Evolutionary conservation across 2,888 invertebrate species (phyloP).

Genomic region (Ganaspis brasiliensis): DNA sequence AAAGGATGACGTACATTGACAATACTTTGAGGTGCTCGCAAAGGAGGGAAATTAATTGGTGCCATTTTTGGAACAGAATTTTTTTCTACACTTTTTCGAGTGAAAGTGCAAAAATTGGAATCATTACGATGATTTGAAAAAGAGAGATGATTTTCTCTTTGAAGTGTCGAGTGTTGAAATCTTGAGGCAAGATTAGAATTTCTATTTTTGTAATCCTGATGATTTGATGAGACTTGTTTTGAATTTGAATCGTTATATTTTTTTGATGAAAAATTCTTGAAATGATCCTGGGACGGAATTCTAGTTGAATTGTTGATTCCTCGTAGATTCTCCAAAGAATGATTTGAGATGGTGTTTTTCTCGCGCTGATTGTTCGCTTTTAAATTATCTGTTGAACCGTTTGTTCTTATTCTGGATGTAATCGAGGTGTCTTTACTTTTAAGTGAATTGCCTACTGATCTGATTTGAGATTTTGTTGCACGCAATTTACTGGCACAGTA

Average conservation of each 20-base stretch:
- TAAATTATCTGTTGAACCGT: conserved; percentile 15
- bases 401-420: conserved; percentile 10
- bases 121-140: conserved; percentile 55
- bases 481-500: conserved; percentile 21
- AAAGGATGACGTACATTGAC: conserved; percentile 73
- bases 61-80: conserved; percentile 65
- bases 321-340: conserved; percentile 47
- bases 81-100: conserved; percentile 66
- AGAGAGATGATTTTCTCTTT: conserved; percentile 54
- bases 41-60: conserved; percentile 71
- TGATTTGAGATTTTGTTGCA: conserved; percentile 37
- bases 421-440: conserved; percentile 31
- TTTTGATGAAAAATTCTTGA: conserved; percentile 65
- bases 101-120: conserved; percentile 57
- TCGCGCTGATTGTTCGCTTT: conserved; percentile 57
- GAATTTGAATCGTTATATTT: conserved; percentile 65
- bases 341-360: conserved; percentile 27
- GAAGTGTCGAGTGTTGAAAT: conserved; percentile 41
- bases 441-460: not conserved
- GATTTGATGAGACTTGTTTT: conserved; percentile 66
- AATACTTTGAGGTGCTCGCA: conserved; percentile 72
- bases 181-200: conserved; percentile 60
- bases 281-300: conserved; percentile 62
- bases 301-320: conserved; percentile 53
- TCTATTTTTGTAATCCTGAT: conserved; percentile 62